These are phyloP conservation scores for Cotesia typhae DNA, from an alignment of 1,140 invertebrate genomes.

Conservation along the genomic window DNA sequence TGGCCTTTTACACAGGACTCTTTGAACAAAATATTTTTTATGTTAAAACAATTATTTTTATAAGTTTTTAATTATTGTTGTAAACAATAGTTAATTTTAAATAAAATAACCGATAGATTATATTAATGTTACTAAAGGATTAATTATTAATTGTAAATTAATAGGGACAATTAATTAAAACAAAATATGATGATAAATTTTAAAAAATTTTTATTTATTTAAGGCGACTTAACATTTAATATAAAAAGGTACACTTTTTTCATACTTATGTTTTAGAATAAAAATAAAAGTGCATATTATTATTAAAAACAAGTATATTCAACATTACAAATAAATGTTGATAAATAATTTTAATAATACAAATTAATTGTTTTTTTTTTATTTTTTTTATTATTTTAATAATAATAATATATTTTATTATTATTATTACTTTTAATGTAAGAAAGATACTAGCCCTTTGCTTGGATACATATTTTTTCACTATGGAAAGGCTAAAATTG, in stretches of 20 bases:
- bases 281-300: constrained; percentile 53
- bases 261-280: constrained; percentile 51
- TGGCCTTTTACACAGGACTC: constrained; percentile 47
- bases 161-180: neutral
- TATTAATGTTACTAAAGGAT: too few species aligned
- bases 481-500: neutral
- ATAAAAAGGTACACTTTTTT: constrained; percentile 55
- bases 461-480: neutral
- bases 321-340: constrained; percentile 43
- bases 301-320: constrained; percentile 53
- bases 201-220: constrained; percentile 54
- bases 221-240: constrained; percentile 56
- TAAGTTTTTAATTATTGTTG: too few species aligned
- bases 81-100: constrained; percentile 1
- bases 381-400: neutral
- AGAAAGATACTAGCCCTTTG: constrained; percentile 1
- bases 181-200: constrained; percentile 31
- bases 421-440: neutral
- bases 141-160: too few species aligned
- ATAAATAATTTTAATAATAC: constrained; percentile 42
- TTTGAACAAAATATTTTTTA: neutral
- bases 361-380: constrained; percentile 38
- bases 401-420: neutral
- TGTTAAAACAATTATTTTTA: too few species aligned
- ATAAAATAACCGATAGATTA: constrained; percentile 39